Evolutionary conservation across 1,140 invertebrate genomes (phyloP).

Genomic region (Trichomalopsis sarcophagae): DNA sequence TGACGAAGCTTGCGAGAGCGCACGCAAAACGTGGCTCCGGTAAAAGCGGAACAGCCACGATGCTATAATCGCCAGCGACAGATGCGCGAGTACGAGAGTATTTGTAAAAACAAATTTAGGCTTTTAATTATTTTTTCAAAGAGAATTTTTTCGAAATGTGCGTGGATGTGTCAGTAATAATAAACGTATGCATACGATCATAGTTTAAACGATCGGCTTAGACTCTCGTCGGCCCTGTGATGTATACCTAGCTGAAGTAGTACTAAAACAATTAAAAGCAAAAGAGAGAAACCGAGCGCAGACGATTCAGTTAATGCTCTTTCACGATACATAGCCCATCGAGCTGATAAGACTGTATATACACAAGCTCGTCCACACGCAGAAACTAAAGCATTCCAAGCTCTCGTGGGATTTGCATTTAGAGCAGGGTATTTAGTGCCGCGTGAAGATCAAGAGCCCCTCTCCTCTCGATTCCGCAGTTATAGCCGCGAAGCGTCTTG

Average conservation of each 20-base stretch:
- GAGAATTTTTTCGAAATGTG: no score
- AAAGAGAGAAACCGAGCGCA: slow-evolving; percentile 36
- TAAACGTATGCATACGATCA: no score
- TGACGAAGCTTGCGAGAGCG: neutral
- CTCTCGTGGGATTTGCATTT: slow-evolving; percentile 64
- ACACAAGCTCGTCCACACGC: slow-evolving; percentile 8
- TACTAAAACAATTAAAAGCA: no score
- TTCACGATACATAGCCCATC: slow-evolving; percentile 43
- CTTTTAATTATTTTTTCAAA: no score
- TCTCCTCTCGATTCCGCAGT: slow-evolving; percentile 44
- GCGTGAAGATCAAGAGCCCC: slow-evolving; percentile 45
- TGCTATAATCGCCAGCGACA: slow-evolving; percentile 57
- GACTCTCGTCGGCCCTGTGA: no score
- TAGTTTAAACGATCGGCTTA: no score
- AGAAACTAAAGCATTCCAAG: slow-evolving; percentile 31
- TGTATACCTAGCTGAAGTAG: no score
- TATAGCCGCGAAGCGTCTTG: slow-evolving; percentile 6
- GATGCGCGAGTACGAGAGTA: slow-evolving; percentile 38
- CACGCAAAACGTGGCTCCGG: slow-evolving; percentile 53
- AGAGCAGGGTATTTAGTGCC: slow-evolving; percentile 59
- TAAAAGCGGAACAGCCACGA: slow-evolving; percentile 51
- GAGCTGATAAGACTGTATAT: slow-evolving; percentile 57
- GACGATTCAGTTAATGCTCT: slow-evolving; percentile 63
- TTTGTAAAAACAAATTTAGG: no score
- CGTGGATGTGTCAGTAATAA: no score